These are phyloP conservation scores for Stenurella melanura DNA, from an alignment of 2,888 invertebrate genomes.

Conservation along the genomic window DNA sequence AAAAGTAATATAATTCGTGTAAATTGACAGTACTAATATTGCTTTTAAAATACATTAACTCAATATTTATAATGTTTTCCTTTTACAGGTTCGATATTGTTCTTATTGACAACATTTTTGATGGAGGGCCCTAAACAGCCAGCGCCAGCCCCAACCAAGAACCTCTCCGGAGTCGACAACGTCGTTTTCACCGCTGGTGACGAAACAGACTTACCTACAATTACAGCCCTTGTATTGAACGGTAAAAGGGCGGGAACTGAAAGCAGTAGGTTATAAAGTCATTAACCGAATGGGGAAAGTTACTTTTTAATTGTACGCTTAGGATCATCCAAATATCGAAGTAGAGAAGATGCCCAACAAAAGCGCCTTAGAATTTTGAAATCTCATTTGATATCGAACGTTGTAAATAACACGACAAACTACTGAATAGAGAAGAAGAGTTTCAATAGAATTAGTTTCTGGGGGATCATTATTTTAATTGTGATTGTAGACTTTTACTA, in stretches of 20 bases:
- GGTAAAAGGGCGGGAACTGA: slow-evolving; percentile 58
- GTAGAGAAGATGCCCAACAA: background rate
- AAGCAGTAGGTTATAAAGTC: slow-evolving; percentile 62
- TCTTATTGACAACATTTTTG: slow-evolving; percentile 87
- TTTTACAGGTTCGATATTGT: slow-evolving; percentile 84
- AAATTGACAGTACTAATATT: too few species aligned
- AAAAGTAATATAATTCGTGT: too few species aligned
- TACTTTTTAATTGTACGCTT: slow-evolving; percentile 27
- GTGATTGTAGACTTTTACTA: background rate
- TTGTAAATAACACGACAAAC: background rate
- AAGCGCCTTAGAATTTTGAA: too few species aligned
- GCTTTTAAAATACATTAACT: background rate
- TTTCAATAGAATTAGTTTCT: background rate
- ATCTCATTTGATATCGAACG: too few species aligned
- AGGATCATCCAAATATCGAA: background rate
- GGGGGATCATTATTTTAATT: background rate
- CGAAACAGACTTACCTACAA: slow-evolving; percentile 66
- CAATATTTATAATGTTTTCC: background rate
- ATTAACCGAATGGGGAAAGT: slow-evolving; percentile 12
- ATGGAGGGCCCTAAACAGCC: slow-evolving; percentile 80
- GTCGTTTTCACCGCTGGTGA: slow-evolving; percentile 68
- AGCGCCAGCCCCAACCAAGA: slow-evolving; percentile 54
- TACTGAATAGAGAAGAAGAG: background rate
- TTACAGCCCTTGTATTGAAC: slow-evolving; percentile 65
- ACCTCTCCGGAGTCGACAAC: slow-evolving; percentile 68